phyloP scores from a whole-genome alignment of 2,113 vertebrate genomes.

The Scalopus aquaticus region DNA sequence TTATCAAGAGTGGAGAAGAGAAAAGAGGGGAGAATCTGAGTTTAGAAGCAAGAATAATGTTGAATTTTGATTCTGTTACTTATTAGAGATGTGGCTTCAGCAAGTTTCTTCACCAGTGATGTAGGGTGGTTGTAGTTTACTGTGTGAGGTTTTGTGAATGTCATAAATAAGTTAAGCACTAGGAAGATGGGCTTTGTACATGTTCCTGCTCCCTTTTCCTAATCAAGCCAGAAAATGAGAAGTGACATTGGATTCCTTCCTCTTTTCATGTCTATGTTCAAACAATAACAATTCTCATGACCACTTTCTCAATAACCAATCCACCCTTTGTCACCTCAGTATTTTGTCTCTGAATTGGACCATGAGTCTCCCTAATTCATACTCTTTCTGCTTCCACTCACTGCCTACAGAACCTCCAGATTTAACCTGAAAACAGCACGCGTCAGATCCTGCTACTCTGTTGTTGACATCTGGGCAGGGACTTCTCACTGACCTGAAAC shows the following conservation, averaged over 20 bases:
- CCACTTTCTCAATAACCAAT: neutral
- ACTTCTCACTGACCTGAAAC: neutral
- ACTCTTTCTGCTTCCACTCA: neutral
- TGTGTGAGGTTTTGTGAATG: neutral
- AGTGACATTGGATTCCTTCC: neutral
- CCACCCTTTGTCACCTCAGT: neutral
- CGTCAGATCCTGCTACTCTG: neutral
- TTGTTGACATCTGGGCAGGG: neutral
- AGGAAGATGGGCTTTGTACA: neutral
- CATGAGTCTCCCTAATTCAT: neutral
- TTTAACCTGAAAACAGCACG: neutral
- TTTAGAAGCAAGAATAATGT: neutral
- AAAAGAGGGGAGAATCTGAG: neutral
- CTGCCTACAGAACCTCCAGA: neutral
- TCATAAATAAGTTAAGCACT: neutral
- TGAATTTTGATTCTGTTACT: neutral
- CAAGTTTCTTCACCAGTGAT: neutral
- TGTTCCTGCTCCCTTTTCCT: neutral
- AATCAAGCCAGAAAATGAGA: neutral
- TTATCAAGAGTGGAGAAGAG: neutral
- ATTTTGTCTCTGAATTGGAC: neutral
- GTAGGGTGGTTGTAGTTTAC: neutral
- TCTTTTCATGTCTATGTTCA: neutral
- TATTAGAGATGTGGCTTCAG: neutral
- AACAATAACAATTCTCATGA: neutral